These are phyloP conservation scores for Asarcornis scutulata DNA, from an alignment of 2,113 vertebrate genomes.

Conservation along the genomic window DNA sequence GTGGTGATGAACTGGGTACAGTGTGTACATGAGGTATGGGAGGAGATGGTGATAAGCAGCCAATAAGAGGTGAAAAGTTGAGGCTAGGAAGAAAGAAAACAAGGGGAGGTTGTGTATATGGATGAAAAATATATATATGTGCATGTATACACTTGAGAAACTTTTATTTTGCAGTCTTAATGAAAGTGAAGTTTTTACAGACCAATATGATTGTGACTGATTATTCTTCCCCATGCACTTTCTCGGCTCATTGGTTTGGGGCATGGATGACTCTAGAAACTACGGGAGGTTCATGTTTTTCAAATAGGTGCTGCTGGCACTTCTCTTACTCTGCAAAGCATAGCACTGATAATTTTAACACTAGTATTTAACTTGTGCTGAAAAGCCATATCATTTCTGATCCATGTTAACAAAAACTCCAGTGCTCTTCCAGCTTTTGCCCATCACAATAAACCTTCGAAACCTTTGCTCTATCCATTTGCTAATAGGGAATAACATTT, in stretches of 20 bases:
- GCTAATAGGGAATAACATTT: constrained; percentile 48
- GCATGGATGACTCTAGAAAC: background rate
- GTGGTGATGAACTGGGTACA: background rate
- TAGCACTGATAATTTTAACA: background rate
- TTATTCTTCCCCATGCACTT: background rate
- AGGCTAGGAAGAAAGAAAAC: background rate
- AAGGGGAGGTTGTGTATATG: background rate
- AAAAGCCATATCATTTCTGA: background rate
- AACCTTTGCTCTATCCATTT: background rate
- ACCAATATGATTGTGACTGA: background rate
- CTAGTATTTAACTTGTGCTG: background rate
- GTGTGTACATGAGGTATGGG: background rate
- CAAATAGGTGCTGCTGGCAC: background rate
- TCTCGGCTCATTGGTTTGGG: background rate
- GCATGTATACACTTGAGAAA: background rate
- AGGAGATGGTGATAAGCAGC: background rate
- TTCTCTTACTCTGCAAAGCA: background rate
- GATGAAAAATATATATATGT: background rate
- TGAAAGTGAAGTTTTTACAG: background rate
- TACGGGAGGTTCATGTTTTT: constrained; percentile 7
- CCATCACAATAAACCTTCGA: background rate
- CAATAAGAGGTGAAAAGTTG: background rate
- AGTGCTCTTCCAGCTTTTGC: background rate
- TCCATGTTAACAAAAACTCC: background rate
- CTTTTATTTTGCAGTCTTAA: background rate